These are phyloP conservation scores for Pterobdella sp. DNA, from an alignment of 2,888 invertebrate species.

Conservation along the genomic window DNA sequence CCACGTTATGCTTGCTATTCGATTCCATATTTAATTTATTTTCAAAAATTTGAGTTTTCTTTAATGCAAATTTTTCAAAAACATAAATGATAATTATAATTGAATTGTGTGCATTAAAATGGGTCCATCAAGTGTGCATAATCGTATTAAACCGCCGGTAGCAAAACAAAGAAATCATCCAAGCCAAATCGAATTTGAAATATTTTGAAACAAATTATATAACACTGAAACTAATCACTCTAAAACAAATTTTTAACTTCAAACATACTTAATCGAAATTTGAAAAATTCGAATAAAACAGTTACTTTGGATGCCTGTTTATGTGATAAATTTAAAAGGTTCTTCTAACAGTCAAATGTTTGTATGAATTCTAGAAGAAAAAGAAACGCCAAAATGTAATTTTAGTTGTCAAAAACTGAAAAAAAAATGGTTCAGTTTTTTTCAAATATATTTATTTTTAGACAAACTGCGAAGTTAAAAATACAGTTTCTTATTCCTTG, in stretches of 20 bases:
- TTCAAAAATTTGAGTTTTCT: no score
- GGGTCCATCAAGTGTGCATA: conserved; percentile 9
- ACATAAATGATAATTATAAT: not conserved
- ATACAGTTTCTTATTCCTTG: no score
- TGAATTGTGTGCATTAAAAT: not conserved
- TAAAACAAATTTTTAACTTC: not conserved
- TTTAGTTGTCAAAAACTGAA: no score
- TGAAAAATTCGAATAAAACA: conserved; percentile 29
- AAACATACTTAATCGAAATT: conserved; percentile 16
- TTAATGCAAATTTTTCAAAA: no score
- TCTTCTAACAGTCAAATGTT: conserved; percentile 1
- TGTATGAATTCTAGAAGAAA: no score
- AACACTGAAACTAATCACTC: not conserved
- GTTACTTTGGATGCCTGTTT: conserved; percentile 30
- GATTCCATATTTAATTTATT: conserved; percentile 19
- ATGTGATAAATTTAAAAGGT: conserved; percentile 29
- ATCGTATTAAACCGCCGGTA: conserved; percentile 11
- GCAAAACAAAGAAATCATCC: conserved; percentile 11
- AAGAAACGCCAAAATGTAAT: no score
- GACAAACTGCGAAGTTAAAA: no score
- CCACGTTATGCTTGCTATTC: conserved; percentile 13
- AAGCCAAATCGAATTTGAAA: conserved; percentile 12
- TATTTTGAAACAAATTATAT: conserved; percentile 8
- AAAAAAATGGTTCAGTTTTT: no score
- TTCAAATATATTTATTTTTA: no score